Percentiles rank a stretch among this genome's conserved stretches.
These are phyloP conservation scores for Gymnothorax reevesii DNA, from an alignment of 2,797 vertebrate species.

Conservation along the genomic window DNA sequence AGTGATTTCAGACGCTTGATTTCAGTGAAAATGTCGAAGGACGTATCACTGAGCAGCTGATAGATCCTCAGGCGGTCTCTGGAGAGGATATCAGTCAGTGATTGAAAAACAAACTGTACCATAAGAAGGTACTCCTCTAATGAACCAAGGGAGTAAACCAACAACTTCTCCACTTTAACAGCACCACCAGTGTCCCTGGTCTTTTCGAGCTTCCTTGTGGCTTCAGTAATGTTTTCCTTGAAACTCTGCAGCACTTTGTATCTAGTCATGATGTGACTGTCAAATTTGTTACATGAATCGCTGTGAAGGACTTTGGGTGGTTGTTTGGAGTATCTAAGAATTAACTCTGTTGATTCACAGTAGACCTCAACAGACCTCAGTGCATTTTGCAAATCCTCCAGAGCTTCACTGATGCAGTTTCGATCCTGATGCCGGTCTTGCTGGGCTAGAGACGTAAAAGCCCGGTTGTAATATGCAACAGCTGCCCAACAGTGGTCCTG, in stretches of 20 bases:
- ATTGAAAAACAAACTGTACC: no score
- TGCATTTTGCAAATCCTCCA: slow-evolving; percentile 32
- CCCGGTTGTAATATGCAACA: slow-evolving; percentile 50
- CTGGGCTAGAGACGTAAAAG: slow-evolving; percentile 29
- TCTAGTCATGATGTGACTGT: slow-evolving; percentile 25
- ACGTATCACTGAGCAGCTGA: no score
- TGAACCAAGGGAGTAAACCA: slow-evolving; percentile 15
- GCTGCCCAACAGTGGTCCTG: slow-evolving; percentile 47
- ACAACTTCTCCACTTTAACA: neutral
- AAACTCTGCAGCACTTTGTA: slow-evolving; percentile 17
- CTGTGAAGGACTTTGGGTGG: slow-evolving; percentile 22
- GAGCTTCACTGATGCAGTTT: slow-evolving; percentile 31
- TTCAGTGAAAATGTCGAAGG: no score
- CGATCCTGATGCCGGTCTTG: neutral
- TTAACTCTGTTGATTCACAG: neutral
- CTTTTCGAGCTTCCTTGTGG: slow-evolving; percentile 10
- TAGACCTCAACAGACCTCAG: slow-evolving; percentile 21
- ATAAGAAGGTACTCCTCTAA: no score
- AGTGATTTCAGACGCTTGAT: no score
- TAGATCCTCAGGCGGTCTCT: no score
- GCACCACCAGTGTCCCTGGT: neutral
- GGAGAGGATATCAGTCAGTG: no score
- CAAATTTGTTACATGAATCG: neutral
- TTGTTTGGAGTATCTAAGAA: neutral
- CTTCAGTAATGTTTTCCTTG: slow-evolving; percentile 31